phyloP scores from a whole-genome alignment of 2,888 invertebrate genomes.

The Ptilodon capucinus region DNA sequence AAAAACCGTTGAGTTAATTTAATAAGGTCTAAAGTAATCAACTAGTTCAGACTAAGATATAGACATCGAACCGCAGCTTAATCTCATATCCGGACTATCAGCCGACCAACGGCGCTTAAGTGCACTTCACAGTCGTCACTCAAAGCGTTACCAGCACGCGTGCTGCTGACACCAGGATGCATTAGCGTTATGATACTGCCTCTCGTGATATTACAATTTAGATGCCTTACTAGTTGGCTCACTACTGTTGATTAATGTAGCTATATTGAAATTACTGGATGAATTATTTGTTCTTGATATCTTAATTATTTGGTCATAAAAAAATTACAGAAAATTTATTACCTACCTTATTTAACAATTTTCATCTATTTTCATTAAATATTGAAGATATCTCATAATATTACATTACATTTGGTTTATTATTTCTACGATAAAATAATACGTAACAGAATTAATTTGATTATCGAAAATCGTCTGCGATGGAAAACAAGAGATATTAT shows the following conservation, averaged over 20 bases:
- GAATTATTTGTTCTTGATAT: no score
- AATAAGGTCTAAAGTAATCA: background rate
- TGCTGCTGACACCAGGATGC: constrained; percentile 43
- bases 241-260: background rate
- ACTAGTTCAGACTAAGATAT: background rate
- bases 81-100: constrained; percentile 44
- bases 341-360: no score
- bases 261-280: no score
- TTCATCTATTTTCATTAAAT: no score
- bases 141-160: constrained; percentile 44
- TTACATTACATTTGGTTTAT: no score
- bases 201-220: background rate
- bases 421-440: no score
- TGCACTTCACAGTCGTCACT: constrained; percentile 56
- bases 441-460: no score
- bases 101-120: constrained; percentile 48
- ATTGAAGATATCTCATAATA: no score
- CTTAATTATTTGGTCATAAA: no score
- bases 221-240: background rate
- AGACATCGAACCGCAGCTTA: constrained; percentile 22
- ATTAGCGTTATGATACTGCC: constrained; percentile 17
- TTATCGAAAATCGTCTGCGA: no score
- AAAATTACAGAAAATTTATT: no score
- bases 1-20: background rate
- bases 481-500: no score